Evolutionary conservation across 2,888 invertebrate species (phyloP).

Genomic region (Catocala nupta): DNA sequence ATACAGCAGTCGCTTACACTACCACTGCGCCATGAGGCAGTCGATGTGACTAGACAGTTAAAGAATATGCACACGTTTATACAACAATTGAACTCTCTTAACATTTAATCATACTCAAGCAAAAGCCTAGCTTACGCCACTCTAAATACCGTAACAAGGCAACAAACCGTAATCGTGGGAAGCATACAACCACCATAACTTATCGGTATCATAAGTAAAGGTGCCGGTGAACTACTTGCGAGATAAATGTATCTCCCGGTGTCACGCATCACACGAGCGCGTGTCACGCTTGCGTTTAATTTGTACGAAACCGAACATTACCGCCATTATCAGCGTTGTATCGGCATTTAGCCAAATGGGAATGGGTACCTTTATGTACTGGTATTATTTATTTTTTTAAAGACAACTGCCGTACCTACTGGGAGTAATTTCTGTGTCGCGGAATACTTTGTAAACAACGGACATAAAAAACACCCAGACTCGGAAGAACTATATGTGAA

Average conservation of each 20-base stretch:
- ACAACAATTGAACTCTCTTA: no score
- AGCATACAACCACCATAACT: neutral
- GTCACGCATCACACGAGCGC: constrained; percentile 51
- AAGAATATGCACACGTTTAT: no score
- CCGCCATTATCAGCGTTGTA: neutral
- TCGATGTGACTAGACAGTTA: no score
- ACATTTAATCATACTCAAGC: no score
- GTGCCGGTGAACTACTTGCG: constrained; percentile 32
- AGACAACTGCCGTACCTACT: no score
- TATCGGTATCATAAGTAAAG: constrained; percentile 9
- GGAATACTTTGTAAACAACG: no score
- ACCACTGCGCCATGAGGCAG: no score
- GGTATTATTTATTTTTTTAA: neutral
- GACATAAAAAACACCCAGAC: no score
- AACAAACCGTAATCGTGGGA: neutral
- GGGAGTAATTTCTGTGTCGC: no score
- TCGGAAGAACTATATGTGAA: no score
- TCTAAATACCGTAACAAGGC: neutral
- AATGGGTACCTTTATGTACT: constrained; percentile 5
- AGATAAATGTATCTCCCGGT: constrained; percentile 47
- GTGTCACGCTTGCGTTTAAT: constrained; percentile 31
- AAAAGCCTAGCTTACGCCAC: no score
- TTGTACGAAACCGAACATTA: constrained; percentile 28
- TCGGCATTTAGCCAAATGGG: neutral
- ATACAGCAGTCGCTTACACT: no score